These are phyloP conservation scores for Macaria notata DNA, from an alignment of 2,888 invertebrate species.

Conservation along the genomic window DNA sequence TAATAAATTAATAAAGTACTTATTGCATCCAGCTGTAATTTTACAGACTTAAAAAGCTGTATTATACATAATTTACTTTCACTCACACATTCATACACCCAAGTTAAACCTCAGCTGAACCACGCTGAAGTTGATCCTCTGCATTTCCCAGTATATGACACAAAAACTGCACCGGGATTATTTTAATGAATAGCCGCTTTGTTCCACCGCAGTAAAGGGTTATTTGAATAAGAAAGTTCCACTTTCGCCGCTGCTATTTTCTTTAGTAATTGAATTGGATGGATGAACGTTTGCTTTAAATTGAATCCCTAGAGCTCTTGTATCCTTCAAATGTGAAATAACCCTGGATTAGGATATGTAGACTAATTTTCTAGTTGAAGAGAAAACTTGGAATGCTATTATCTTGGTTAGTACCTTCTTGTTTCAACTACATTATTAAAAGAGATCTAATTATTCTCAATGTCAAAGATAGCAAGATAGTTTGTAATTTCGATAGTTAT, in stretches of 20 bases:
- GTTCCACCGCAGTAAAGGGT: slow-evolving; percentile 61
- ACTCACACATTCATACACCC: no score
- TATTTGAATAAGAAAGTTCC: slow-evolving; percentile 75
- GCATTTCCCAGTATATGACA: background rate
- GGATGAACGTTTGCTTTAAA: slow-evolving; percentile 53
- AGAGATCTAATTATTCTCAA: slow-evolving; percentile 1
- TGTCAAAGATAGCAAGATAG: slow-evolving; percentile 5
- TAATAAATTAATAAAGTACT: no score
- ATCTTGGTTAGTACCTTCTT: no score
- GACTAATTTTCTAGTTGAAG: slow-evolving; percentile 11
- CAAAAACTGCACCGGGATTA: slow-evolving; percentile 47
- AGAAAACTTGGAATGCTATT: slow-evolving; percentile 2
- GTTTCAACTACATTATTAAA: background rate
- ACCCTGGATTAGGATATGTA: slow-evolving; percentile 11
- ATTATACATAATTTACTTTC: no score
- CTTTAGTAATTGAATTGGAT: slow-evolving; percentile 74
- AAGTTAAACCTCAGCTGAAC: no score
- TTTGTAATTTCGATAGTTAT: background rate
- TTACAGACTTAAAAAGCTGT: no score
- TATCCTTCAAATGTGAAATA: slow-evolving; percentile 27
- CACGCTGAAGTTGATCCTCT: no score
- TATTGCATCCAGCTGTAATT: no score
- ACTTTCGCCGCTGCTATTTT: slow-evolving; percentile 65
- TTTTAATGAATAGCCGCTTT: slow-evolving; percentile 74
- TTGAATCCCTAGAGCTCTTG: slow-evolving; percentile 36